Evolutionary conservation across 2,797 vertebrate species (phyloP).

Genomic region (Syncerus caffer): DNA sequence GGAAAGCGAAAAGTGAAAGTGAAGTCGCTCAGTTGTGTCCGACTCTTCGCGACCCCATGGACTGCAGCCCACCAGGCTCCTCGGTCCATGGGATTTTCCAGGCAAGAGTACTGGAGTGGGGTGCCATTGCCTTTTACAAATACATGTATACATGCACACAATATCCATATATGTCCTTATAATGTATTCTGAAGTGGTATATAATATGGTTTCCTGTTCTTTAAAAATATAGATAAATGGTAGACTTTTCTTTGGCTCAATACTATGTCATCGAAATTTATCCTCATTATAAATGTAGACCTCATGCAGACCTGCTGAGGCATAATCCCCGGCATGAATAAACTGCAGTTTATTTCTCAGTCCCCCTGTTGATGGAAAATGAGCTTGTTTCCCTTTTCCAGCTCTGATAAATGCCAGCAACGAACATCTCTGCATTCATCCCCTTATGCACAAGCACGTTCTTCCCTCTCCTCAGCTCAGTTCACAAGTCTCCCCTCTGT

Average conservation of each 20-base stretch:
- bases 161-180: background rate
- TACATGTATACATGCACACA: background rate
- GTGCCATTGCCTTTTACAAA: too few relatives aligned
- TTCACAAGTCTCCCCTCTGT: background rate
- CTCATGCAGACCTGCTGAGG: background rate
- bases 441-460: rapidly evolving
- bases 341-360: too few relatives aligned
- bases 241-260: background rate
- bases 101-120: too few relatives aligned
- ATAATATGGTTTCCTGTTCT: background rate
- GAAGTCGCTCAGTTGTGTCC: too few relatives aligned
- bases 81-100: too few relatives aligned
- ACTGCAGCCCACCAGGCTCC: too few relatives aligned
- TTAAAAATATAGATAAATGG: background rate
- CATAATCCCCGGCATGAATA: background rate
- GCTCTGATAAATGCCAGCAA: background rate
- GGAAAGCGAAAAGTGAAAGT: too few relatives aligned
- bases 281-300: background rate
- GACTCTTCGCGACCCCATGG: too few relatives aligned
- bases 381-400: background rate
- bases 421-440: background rate
- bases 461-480: background rate
- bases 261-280: background rate
- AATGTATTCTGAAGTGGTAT: background rate
- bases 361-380: background rate